phyloP scores from a whole-genome alignment of 2,888 invertebrate genomes.

The Euzophera pinguis region DNA sequence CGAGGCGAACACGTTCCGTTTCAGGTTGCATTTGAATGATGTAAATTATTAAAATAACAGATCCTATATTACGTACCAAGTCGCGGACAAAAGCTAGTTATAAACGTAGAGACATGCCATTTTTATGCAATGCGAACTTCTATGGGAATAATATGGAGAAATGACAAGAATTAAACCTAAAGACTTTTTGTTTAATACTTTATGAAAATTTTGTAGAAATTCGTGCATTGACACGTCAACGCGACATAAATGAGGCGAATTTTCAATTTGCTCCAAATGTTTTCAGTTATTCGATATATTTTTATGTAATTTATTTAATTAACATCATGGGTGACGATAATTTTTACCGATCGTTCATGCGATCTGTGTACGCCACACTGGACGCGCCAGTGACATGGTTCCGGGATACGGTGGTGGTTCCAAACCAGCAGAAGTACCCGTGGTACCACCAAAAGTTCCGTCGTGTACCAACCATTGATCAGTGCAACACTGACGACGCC shows the following conservation, averaged over 20 bases:
- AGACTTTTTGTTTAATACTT: no score
- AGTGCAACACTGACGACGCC: conserved; percentile 93
- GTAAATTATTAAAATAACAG: no score
- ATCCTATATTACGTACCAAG: neutral
- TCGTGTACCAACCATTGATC: conserved; percentile 96
- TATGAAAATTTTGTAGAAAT: no score
- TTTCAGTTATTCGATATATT: no score
- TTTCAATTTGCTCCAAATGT: no score
- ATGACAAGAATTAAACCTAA: no score
- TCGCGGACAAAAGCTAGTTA: neutral
- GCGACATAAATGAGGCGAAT: no score
- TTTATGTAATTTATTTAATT: neutral
- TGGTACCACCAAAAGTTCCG: conserved; percentile 96
- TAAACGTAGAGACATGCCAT: neutral
- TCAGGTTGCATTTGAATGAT: neutral
- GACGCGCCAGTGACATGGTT: conserved; percentile 87
- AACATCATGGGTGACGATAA: conserved; percentile 49
- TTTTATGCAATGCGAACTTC: no score
- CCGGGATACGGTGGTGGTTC: conserved; percentile 89
- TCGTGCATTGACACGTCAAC: no score
- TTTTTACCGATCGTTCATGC: conserved; percentile 76
- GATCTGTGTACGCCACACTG: conserved; percentile 75
- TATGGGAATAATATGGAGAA: no score
- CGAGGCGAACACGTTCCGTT: neutral
- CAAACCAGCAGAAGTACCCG: conserved; percentile 89